These are phyloP conservation scores for Anodontia alba DNA, from an alignment of 2,888 invertebrate species.

Conservation along the genomic window DNA sequence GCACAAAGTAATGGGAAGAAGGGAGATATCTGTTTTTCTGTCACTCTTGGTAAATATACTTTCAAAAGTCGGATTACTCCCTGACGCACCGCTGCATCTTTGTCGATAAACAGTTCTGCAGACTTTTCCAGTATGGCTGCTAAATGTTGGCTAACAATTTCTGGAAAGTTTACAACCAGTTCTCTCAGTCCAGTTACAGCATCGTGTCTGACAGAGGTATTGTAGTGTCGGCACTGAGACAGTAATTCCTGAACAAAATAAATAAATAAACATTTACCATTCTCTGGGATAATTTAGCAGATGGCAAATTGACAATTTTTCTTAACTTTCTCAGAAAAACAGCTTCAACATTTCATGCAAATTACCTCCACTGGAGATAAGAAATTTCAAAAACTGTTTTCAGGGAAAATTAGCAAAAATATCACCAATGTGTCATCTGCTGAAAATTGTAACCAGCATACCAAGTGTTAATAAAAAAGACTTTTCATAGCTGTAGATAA, in stretches of 20 bases:
- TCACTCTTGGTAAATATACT: constrained; percentile 62
- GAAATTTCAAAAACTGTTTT: too few relatives aligned
- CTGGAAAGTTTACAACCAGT: constrained; percentile 86
- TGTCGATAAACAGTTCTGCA: constrained; percentile 90
- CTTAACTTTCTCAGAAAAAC: too few relatives aligned
- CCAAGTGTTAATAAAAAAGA: too few relatives aligned
- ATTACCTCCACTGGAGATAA: too few relatives aligned
- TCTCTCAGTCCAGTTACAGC: constrained; percentile 87
- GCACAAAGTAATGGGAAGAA: constrained; percentile 92
- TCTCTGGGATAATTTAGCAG: too few relatives aligned
- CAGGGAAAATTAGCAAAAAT: too few relatives aligned
- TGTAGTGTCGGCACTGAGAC: constrained; percentile 91
- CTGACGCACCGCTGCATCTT: constrained; percentile 87
- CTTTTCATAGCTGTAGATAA: too few relatives aligned
- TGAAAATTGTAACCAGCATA: too few relatives aligned
- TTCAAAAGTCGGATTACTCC: constrained; percentile 86
- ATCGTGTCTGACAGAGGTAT: constrained; percentile 89
- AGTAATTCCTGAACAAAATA: constrained; percentile 89
- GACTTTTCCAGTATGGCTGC: constrained; percentile 90
- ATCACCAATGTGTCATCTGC: too few relatives aligned
- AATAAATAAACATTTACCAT: constrained; percentile 26
- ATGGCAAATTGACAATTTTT: too few relatives aligned
- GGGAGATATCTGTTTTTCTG: constrained; percentile 86
- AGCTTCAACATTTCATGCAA: too few relatives aligned
- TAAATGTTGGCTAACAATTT: constrained; percentile 87